These are phyloP conservation scores for Lophius americanus DNA, from an alignment of 2,797 vertebrate genomes.

Conservation along the genomic window DNA sequence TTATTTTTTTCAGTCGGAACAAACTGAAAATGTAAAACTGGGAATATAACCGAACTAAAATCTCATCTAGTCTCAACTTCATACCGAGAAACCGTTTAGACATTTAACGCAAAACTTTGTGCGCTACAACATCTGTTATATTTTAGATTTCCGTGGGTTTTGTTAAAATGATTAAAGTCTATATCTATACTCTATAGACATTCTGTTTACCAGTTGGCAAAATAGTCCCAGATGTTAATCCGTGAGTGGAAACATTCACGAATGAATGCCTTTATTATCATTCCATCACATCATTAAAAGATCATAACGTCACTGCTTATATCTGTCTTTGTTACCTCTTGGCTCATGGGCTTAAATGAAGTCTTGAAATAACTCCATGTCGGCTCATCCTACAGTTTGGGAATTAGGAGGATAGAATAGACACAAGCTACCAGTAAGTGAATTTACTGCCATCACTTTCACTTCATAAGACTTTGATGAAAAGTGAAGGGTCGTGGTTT, in stretches of 20 bases:
- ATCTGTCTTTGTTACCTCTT: conserved; percentile 2
- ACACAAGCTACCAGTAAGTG: neutral
- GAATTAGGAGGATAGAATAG: neutral
- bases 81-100: too few relatives aligned
- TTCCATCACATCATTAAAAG: neutral
- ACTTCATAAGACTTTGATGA: conserved; percentile 15
- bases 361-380: neutral
- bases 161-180: neutral
- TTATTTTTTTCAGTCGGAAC: too few relatives aligned
- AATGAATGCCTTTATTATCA: neutral
- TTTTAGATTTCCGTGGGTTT: neutral
- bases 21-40: too few relatives aligned
- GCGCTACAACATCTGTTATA: too few relatives aligned
- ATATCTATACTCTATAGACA: neutral
- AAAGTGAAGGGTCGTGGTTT: conserved; percentile 33
- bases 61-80: too few relatives aligned
- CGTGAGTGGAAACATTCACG: neutral
- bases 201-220: neutral
- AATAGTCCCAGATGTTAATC: neutral
- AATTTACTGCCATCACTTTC: conserved; percentile 8
- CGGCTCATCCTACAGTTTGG: neutral
- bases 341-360: neutral
- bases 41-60: too few relatives aligned
- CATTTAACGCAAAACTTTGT: too few relatives aligned
- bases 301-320: neutral